Conservation (phyloP, 2,888 invertebrate genomes). For the Cerastis rubricosa region DNA sequence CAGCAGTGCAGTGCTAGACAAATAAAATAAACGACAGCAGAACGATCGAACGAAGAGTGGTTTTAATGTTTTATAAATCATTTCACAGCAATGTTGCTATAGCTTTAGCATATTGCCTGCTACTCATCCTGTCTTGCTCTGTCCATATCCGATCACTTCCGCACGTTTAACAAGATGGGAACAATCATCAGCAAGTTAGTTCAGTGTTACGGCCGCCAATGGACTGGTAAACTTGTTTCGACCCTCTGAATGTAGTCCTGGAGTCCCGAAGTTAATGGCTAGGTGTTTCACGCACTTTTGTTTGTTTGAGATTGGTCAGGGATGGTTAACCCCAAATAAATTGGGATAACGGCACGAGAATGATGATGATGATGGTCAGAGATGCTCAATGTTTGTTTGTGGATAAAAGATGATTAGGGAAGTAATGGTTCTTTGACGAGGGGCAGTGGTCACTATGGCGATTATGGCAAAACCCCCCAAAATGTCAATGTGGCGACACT, state of each 20-base stretch:
- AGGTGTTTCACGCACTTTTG: slow-evolving; percentile 30
- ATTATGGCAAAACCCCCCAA: too few relatives aligned
- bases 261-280: slow-evolving; percentile 33
- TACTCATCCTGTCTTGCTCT: too few relatives aligned
- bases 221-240: slow-evolving; percentile 37
- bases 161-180: slow-evolving; percentile 19
- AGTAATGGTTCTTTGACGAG: background rate
- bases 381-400: slow-evolving; percentile 25
- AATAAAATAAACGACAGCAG: too few relatives aligned
- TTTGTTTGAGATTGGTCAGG: slow-evolving; percentile 21
- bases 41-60: background rate
- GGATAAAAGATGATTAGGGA: background rate
- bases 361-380: too few relatives aligned
- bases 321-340: too few relatives aligned
- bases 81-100: too few relatives aligned
- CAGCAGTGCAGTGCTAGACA: too few relatives aligned
- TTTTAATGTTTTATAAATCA: background rate
- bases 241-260: slow-evolving; percentile 42
- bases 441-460: background rate
- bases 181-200: slow-evolving; percentile 43
- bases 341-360: too few relatives aligned
- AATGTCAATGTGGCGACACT: too few relatives aligned
- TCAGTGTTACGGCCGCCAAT: slow-evolving; percentile 30
- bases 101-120: background rate
- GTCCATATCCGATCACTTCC: slow-evolving; percentile 25